Evolutionary conservation across 1,140 invertebrate genomes (phyloP), one percentile per base, ranked within the genome.

Genomic region (Phymastichus coffea): DNA sequence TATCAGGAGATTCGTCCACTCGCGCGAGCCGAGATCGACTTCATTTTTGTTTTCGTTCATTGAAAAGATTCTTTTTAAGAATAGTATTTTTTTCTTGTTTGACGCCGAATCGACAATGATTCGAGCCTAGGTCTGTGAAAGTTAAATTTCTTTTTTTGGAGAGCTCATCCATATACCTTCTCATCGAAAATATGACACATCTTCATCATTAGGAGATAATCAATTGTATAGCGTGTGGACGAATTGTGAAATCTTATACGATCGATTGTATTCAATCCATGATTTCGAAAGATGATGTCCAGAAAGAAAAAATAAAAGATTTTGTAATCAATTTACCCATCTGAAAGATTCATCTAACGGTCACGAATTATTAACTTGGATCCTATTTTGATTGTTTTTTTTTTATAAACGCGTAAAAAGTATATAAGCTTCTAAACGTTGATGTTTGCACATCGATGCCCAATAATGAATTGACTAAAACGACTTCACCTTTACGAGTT

Each of bases 1-100:
- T 70, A 59, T 66, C 65, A 38, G 54, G 43, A 41, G 49, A 60
- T 47, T 60, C 43, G 51, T 48, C 28, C 43, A 44, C 30, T 49
- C 35, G 41, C 19, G 22, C 33, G 26, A 19, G 15, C 43, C 19
- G 22, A 52, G 23, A n/a, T 17, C n/a, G 0, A 48, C 44, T 52
- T 44, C 9, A n/a, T 57, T 40, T 53, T 30, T 53, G 12, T 35
- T 1, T 26, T 37, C 47, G 14, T 41, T 38, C n/a, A 54, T 33
- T 15, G 58, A 47, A 12, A 43, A 54, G n/a, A n/a, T n/a, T n/a
- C n/a, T n/a, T n/a, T n/a, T n/a, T n/a, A n/a, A n/a, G n/a, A n/a
- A n/a, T n/a, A n/a, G n/a, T n/a, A n/a, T n/a, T n/a, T n/a, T n/a
- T n/a, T n/a, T n/a, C n/a, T n/a, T n/a, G n/a, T n/a, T n/a, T n/a